phyloP scores from a whole-genome alignment of 2,888 invertebrate genomes.

The Eupithecia pulchellata region DNA sequence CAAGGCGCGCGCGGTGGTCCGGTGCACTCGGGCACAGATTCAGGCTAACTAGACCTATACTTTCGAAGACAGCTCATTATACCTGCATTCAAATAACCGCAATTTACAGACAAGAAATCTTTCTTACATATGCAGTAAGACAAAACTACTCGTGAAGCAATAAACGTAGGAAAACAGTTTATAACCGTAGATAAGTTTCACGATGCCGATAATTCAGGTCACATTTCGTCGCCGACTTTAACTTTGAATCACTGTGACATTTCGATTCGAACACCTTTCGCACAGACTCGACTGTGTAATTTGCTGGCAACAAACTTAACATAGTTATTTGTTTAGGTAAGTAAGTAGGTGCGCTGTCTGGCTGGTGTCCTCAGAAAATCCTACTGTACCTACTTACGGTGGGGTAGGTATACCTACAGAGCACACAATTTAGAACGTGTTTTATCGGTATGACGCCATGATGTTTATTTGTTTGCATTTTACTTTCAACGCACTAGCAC shows the following conservation, averaged over 20 bases:
- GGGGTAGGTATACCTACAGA: constrained; percentile 28
- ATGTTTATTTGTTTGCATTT: constrained; percentile 45
- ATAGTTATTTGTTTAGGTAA: constrained; percentile 41
- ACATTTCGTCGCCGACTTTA: constrained; percentile 33
- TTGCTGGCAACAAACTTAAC: constrained; percentile 41
- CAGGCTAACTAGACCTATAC: constrained; percentile 29
- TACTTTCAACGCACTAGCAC: constrained; percentile 45
- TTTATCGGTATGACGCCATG: constrained; percentile 44
- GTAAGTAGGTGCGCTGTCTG: constrained; percentile 32
- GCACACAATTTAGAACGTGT: constrained; percentile 42
- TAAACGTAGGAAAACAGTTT: constrained; percentile 15
- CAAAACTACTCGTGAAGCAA: constrained; percentile 14
- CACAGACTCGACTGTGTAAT: constrained; percentile 42
- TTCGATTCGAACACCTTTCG: constrained; percentile 37
- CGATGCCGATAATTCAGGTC: constrained; percentile 19
- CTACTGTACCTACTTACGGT: constrained; percentile 11
- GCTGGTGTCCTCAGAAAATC: constrained; percentile 24
- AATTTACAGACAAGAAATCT: constrained; percentile 13
- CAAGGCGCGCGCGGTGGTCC: constrained; percentile 44
- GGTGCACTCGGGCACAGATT: constrained; percentile 26
- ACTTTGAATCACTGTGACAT: constrained; percentile 38
- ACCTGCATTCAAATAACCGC: constrained; percentile 21
- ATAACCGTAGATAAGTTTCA: constrained; percentile 13
- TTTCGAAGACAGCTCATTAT: constrained; percentile 19
- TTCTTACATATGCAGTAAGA: constrained; percentile 15